Conservation (phyloP, 2,797 vertebrate species). For the Smutsia gigantea region DNA sequence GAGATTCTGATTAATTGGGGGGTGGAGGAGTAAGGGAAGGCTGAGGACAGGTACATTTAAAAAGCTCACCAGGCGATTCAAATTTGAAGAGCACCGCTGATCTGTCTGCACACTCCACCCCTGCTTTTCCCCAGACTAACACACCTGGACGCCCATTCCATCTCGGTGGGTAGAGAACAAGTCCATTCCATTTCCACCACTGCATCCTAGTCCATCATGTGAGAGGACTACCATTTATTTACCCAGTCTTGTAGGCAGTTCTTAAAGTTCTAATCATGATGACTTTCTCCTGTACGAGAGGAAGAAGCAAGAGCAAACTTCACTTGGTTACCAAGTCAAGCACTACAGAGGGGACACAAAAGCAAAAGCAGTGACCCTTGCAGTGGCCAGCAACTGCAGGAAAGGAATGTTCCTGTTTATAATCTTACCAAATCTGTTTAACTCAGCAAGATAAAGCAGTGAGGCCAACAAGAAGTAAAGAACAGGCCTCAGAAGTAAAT, state of each 20-base stretch:
- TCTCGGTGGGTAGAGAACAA: not conserved
- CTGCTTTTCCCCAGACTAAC: not conserved
- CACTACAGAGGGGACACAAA: not conserved
- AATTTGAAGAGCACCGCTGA: not conserved
- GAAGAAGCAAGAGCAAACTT: not conserved
- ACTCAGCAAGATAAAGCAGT: not conserved
- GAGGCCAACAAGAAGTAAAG: not conserved
- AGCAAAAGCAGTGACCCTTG: not conserved
- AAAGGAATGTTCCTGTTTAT: not conserved
- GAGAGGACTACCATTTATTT: not conserved
- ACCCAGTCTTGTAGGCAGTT: not conserved
- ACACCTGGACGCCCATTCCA: no score
- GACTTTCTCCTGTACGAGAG: not conserved
- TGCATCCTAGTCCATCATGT: not conserved
- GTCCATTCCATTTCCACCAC: not conserved
- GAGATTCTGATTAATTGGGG: not conserved
- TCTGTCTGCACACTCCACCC: no score
- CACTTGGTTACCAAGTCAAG: not conserved
- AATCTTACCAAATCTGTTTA: not conserved
- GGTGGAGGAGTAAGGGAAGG: not conserved
- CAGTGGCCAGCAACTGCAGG: not conserved
- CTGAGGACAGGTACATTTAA: not conserved
- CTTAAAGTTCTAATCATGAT: not conserved
- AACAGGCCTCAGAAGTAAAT: not conserved
- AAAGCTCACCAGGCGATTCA: not conserved